Percentiles rank a stretch among this genome's conserved stretches.
Conservation (phyloP, 1,140 invertebrate genomes). For the Octopus sinensis region DNA sequence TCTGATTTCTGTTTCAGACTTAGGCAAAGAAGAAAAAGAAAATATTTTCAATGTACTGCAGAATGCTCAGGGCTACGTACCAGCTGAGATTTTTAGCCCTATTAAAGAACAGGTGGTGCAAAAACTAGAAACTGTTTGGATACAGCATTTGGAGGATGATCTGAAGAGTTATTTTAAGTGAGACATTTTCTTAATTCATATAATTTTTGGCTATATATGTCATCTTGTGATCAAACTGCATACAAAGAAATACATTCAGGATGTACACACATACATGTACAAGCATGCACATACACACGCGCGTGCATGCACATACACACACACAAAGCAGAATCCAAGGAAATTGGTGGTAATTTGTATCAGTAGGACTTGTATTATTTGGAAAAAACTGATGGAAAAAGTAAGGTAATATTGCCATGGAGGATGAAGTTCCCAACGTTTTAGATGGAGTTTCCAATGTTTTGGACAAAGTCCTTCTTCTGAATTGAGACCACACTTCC, state of each 20-base stretch:
- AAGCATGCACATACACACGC: not conserved
- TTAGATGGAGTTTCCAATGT: no score
- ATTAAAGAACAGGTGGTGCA: conserved; percentile 44
- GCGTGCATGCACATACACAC: not conserved
- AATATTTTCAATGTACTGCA: conserved; percentile 40
- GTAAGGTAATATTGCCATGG: no score
- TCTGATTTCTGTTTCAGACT: conserved; percentile 27
- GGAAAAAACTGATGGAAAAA: no score
- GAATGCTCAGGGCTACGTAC: conserved; percentile 47
- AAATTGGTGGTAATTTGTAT: not conserved
- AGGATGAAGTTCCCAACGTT: no score
- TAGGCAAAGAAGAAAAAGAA: conserved; percentile 35
- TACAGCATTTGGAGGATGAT: conserved; percentile 54
- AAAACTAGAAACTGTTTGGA: conserved; percentile 50
- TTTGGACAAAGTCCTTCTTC: no score
- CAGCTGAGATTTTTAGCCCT: conserved; percentile 43
- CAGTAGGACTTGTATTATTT: no score
- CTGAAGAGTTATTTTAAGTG: conserved; percentile 55
- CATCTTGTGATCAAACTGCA: no score
- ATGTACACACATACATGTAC: no score
- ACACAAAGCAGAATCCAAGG: not conserved
- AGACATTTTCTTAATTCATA: conserved; percentile 22
- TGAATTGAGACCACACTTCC: no score
- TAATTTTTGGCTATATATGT: not conserved
- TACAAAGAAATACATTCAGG: no score